Base-by-base conservation (phyloP, 2,113 vertebrate genomes). In the Fukomys damarensis region DNA sequence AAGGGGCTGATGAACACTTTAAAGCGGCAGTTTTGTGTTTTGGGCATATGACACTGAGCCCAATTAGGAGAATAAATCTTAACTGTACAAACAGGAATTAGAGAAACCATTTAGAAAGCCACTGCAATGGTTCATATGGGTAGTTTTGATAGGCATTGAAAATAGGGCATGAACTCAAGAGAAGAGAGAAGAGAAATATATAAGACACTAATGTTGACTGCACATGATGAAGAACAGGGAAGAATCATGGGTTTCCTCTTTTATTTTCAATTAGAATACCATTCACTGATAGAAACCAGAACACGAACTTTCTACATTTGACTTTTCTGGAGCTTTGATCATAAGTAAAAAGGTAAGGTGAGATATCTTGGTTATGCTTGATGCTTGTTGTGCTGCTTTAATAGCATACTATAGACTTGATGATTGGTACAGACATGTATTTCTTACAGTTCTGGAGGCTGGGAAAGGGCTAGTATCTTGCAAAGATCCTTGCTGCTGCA, bases 301-400 rank as follows among this genome's bases (percentile, higher is more conserved):
- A 86, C 56, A 82, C 4, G 11, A 84, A 74, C 82, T 93, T 91
- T 58, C 70, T 56, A 41, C 83, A 91, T 72, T n/a, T 88, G 79
- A 56, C 19, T 87, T 95, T 84, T 84, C n/a, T 19, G 38, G 66
- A 63, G 19, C 20, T 95, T 83, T 87, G 46, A 87, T 38, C 11
- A 3, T 30, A 61, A 6, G 17, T 28, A 83, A 49, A 54, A 89
- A 17, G n/a, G 22, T 32, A 17, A 49, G 28, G 74, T 77, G 30
- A 30, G 49, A 26, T 41, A 58, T 5, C n/a, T 38, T 41, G 12
- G 13, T 61, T 61, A 41, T 2, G 58, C 14, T 26, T 16, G 38
- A 26, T 28, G 46, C 49, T 52, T 20, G 12, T 2, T 52, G 76
- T 20, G 74, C 26, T 14, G 3, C 74, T 49, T 1, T 54, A 54